Evolutionary conservation across 2,113 vertebrate species (phyloP), one percentile per base, ranked within the genome.

Genomic region (Promerops cafer): DNA sequence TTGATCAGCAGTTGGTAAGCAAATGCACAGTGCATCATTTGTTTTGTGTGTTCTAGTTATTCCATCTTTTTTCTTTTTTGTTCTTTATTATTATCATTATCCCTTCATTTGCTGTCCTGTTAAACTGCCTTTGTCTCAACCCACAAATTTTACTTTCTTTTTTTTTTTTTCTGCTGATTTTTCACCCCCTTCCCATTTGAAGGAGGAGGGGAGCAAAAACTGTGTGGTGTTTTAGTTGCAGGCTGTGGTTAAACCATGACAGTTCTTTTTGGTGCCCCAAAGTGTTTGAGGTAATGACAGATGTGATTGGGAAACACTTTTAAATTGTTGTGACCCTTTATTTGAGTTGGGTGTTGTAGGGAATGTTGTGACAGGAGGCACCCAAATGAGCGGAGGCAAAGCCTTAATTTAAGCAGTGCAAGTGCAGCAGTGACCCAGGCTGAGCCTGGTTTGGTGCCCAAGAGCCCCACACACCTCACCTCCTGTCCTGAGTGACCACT

Each of bases 241-340:
- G 9, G 5, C 42, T 64, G 33, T 6, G 9, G 5, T 39, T 39
- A 59, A 39, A 45, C 16, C 14, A 8, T 0, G 0, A 2, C 20
- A 57, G 35, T 5, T 49, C 5, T 17, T n/a, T 64, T n/a, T 50
- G 28, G 9, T 23, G 9, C 13, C 42, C 16, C 9, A 27, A 44
- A 37, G 20, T 33, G 28, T 57, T 37, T 4, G 10, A 45, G 28
- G 37, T n/a, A 30, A n/a, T 26, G 14, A 26, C 4, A 71, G 59
- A 4, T 28, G 37, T 28, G 11, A 13, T 13, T 39, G 35, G 37
- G 17, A 27, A 59, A 45, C 2, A 26, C 16, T 16, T 85, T 40
- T 18, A 65, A 40, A 35, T 16, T 45, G 6, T 9, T 78, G 17
- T 19, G 31, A 47, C 14, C 2, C 24, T 10, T 33, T 23, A 50